Evolutionary conservation across 1,140 invertebrate species (phyloP), one percentile per base, ranked within the genome.

Genomic region (Theocolax elegans): DNA sequence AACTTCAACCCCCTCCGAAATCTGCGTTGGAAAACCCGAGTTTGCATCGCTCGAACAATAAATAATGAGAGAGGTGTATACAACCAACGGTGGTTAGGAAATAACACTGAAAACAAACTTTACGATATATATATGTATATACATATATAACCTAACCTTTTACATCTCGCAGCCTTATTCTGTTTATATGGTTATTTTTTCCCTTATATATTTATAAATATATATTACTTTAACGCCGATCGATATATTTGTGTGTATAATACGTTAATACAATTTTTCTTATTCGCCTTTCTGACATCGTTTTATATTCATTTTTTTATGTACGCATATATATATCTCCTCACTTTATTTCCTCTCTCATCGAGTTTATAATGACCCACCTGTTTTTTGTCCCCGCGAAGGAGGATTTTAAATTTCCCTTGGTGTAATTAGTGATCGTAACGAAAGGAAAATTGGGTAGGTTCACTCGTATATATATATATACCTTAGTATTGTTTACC

Each of bases 331-430:
- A 51, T 66, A 42, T 42, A 51, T 23, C 25, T 40, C 59, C 56
- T 63, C 35, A 19, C 54, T 23, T 27, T 59, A 63, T 72, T 73
- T 70, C 68, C 60, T 70, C 66, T 54, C 49, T 35, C 31, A 10
- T 35, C 66, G 65, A 72, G 29, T 73, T 74, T 68, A 78, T 78
- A 80, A 80, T 80, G 76, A 76, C 75, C 77, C 78, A 80, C 78
- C 78, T 80, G 78, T 80, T 79, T 77, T 77, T 71, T 73, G n/a
- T 58, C 27, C 10, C 10, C 51, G 27, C 51, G 27, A 54, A 15
- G 8, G 15, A 10, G 46, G 46, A 48, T 48, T 54, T 48, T 48
- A 48, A 48, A 48, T 48, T 23, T 48, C 46, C 46, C 46, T 17
- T n/a, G n/a, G n/a, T n/a, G n/a, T n/a, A n/a, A n/a, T n/a, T n/a